Base-by-base conservation (phyloP, 2,113 vertebrate species). In the Mirounga angustirostris region DNA sequence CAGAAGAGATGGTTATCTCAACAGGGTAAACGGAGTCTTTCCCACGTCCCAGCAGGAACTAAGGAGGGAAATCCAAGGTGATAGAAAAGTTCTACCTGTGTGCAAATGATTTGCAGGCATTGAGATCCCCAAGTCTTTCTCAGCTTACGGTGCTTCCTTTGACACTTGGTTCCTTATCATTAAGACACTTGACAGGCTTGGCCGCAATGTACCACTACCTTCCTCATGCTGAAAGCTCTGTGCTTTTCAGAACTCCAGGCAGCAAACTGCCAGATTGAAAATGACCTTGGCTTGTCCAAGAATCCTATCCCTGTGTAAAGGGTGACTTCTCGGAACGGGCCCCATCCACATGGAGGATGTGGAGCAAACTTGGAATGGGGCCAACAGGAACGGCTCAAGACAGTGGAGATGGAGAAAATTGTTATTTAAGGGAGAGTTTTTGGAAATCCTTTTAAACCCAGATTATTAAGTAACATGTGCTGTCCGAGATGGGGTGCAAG, bases 161-260 rank as follows among this genome's bases (percentile, higher is more conserved):
- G 54, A 79, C 84, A 92, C 92, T 16, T 21, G 52, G 22, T 97
- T 96, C 58, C 73, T 96, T 59, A 50, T 95, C 80, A 91, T 89
- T 85, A 92, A 97, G 89, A 54, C 85, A 33, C 46, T 36, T 46
- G 74, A 67, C 43, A 61, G 7, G 18, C 15, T 63, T 78, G 84
- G 30, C 22, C 9, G 50, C 30, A 80, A 98, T 95, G 63, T n/a
- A 54, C 90, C 21, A 82, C n/a, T 63, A 12, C 40, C 92, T 96
- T 73, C 87, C 88, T 88, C 0, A 12, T 21, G 16, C 22, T 46
- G 14, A 79, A 59, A 79, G 89, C 16, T 22, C 36, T 36, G 52
- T 63, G 80, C 24, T 65, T 76, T 26, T 12, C 6, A 40, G 58
- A 59, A 43, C 16, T 12, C 33, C 9, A 59, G 50, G 30, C 33